Evolutionary conservation across 2,888 invertebrate genomes (phyloP).

Genomic region (Augochlorella aurata): DNA sequence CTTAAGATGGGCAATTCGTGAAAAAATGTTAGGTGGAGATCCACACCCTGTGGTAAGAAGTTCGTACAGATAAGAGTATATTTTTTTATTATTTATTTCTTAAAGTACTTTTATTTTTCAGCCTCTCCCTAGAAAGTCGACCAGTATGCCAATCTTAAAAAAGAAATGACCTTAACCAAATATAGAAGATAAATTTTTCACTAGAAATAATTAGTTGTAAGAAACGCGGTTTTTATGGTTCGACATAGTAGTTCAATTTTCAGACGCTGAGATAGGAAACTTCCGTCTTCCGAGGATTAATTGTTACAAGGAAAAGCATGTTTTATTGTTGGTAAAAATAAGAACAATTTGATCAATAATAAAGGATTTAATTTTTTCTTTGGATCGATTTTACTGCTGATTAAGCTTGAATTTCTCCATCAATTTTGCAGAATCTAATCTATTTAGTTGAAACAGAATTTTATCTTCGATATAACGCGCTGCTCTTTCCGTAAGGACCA

Average conservation of each 20-base stretch:
- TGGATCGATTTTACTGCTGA: conserved; percentile 82
- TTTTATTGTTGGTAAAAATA: conserved; percentile 24
- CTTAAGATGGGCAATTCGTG: conserved; percentile 87
- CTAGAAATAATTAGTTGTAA: conserved; percentile 12
- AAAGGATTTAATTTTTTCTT: conserved; percentile 10
- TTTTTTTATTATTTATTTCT: neutral
- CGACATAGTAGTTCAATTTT: neutral
- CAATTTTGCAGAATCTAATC: conserved; percentile 83
- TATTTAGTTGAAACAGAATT: conserved; percentile 87
- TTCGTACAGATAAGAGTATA: conserved; percentile 7
- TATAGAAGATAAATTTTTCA: conserved; percentile 11
- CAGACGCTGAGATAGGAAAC: neutral
- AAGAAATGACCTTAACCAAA: conserved; percentile 63
- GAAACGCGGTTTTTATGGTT: neutral
- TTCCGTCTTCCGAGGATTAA: neutral
- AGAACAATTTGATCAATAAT: conserved; percentile 16
- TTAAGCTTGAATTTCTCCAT: conserved; percentile 84
- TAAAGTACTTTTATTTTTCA: conserved; percentile 55
- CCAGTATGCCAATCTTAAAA: conserved; percentile 66
- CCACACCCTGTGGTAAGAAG: conserved; percentile 76
- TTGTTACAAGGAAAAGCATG: neutral
- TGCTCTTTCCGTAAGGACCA: conserved; percentile 93
- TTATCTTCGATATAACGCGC: conserved; percentile 92
- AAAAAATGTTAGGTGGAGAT: conserved; percentile 86
- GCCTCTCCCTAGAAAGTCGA: conserved; percentile 71